Percentiles rank a stretch among this genome's conserved stretches.
phyloP scores from a whole-genome alignment of 2,113 vertebrate genomes.

The Sarotherodon lohbergeri region DNA sequence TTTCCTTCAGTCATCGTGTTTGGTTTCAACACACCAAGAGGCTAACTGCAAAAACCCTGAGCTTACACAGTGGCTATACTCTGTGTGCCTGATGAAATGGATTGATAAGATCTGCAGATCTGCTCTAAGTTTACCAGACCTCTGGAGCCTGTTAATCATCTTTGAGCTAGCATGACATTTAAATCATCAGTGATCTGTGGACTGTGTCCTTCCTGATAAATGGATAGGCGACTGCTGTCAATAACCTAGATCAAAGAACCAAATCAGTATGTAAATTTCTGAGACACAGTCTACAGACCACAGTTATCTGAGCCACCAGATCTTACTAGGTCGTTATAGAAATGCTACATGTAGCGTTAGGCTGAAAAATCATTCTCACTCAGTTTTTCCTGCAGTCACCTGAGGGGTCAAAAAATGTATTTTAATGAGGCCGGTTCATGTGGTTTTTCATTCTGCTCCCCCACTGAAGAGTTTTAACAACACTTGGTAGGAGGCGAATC shows the following conservation, averaged over 20 bases:
- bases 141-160: background rate
- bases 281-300: background rate
- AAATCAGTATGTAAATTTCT: background rate
- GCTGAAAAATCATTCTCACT: background rate
- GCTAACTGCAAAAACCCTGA: background rate
- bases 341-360: background rate
- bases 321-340: background rate
- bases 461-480: conserved; percentile 6
- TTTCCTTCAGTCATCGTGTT: background rate
- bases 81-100: background rate
- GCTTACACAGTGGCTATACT: background rate
- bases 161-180: background rate
- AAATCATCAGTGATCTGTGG: background rate
- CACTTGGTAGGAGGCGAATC: background rate
- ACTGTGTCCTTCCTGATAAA: background rate
- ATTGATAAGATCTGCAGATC: background rate
- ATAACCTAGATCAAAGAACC: background rate
- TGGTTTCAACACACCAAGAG: background rate
- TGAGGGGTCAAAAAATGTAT: background rate
- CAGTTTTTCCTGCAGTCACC: background rate
- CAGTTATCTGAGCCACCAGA: background rate
- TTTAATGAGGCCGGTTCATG: conserved; percentile 1
- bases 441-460: background rate
- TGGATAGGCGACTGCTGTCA: background rate
- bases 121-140: background rate